Conservation (phyloP, 2,797 vertebrate species). For the Pangasius krempfi region DNA sequence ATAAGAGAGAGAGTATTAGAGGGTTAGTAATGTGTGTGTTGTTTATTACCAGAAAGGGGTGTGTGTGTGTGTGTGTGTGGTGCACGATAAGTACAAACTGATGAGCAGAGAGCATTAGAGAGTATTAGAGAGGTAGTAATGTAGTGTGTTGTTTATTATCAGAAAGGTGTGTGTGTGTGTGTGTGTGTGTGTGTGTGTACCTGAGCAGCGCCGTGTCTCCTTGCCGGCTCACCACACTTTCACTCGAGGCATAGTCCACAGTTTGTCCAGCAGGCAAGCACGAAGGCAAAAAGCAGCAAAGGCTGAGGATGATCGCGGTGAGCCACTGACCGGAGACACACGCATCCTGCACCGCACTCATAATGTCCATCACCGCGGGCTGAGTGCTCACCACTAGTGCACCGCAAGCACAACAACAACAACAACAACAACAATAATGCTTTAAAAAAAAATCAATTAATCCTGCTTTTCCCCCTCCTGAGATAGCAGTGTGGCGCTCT, state of each 20-base stretch:
- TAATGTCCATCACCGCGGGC: conserved; percentile 91
- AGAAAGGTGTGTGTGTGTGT: not conserved
- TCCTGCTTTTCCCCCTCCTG: conserved; percentile 60
- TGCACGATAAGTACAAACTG: too few relatives aligned
- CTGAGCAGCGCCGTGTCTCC: conserved; percentile 95
- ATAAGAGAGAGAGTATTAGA: too few relatives aligned
- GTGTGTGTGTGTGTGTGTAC: conserved; percentile 69
- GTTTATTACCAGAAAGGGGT: not conserved
- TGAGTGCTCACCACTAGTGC: conserved; percentile 57
- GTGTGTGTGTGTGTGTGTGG: conserved; percentile 20
- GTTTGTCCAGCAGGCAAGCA: conserved; percentile 91
- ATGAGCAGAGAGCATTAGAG: too few relatives aligned
- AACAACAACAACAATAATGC: conserved; percentile 37
- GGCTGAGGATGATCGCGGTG: conserved; percentile 88
- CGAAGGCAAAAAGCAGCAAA: conserved; percentile 91
- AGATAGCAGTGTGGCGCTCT: conserved; percentile 57
- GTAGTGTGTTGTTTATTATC: not conserved
- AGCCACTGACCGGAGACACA: conserved; percentile 96
- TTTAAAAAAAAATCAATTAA: conserved; percentile 59
- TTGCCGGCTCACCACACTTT: conserved; percentile 94
- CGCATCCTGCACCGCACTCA: conserved; percentile 91
- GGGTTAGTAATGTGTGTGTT: not conserved
- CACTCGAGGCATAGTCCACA: conserved; percentile 90
- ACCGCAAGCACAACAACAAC: conserved; percentile 58
- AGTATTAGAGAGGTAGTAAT: not conserved